Percentiles rank a stretch among this genome's conserved stretches.
Evolutionary conservation across 37 sponge, comb jelly and placozoan species (phyloP).

Genomic region (Ianthella basta): DNA sequence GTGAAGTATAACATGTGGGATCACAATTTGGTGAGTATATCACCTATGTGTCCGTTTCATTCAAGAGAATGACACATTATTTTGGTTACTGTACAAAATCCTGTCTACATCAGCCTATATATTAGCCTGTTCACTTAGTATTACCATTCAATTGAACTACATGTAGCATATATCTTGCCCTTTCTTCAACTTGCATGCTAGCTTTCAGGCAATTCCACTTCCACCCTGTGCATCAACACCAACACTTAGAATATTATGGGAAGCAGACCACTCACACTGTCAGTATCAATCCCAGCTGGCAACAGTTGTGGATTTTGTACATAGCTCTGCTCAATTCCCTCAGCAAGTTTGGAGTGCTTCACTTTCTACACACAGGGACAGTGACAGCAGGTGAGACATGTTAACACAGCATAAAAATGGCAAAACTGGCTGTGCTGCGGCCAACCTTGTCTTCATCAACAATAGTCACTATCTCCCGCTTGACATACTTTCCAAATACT

Average conservation of each 20-base stretch:
- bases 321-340: slow-evolving; percentile 77
- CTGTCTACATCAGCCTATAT: too few relatives aligned
- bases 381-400: neutral
- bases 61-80: too few relatives aligned
- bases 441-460: slow-evolving; percentile 94
- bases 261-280: slow-evolving; percentile 60
- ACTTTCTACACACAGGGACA: slow-evolving; percentile 55
- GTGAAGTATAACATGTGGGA: neutral
- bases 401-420: neutral
- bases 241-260: too few relatives aligned
- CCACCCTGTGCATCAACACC: too few relatives aligned
- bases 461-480: slow-evolving; percentile 88
- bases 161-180: too few relatives aligned
- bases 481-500: slow-evolving; percentile 91
- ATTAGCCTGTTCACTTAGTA: too few relatives aligned
- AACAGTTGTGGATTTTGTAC: slow-evolving; percentile 66
- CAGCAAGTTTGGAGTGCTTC: slow-evolving; percentile 86
- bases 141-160: too few relatives aligned
- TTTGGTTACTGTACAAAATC: too few relatives aligned
- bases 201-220: too few relatives aligned
- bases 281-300: slow-evolving; percentile 77
- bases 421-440: neutral
- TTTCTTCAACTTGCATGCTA: too few relatives aligned
- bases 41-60: too few relatives aligned
- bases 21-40: too few relatives aligned